Conservation (phyloP, 2,888 invertebrate species). For the Rutpela maculata region DNA sequence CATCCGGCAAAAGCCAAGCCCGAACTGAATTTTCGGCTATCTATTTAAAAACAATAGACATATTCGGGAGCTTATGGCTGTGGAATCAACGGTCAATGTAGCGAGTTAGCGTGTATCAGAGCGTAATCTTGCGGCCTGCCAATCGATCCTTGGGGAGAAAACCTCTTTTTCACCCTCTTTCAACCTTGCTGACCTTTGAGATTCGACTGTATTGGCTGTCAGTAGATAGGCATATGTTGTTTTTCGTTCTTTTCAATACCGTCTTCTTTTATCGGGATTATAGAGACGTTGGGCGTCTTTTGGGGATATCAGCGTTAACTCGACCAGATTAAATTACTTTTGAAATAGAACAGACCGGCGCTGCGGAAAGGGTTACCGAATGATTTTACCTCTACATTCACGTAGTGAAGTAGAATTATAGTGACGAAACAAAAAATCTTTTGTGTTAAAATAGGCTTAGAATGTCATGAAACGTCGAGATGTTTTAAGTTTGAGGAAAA, state of each 20-base stretch:
- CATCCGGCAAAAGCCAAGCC: conserved; percentile 36
- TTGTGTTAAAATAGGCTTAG: too few relatives aligned
- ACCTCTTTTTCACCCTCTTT: conserved; percentile 58
- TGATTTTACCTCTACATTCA: too few relatives aligned
- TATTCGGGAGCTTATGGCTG: conserved; percentile 59
- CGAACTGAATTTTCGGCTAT: conserved; percentile 50
- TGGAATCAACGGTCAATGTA: conserved; percentile 62
- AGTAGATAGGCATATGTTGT: conserved; percentile 26
- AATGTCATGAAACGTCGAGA: too few relatives aligned
- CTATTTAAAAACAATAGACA: conserved; percentile 64
- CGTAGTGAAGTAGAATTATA: too few relatives aligned
- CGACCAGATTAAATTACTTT: neutral
- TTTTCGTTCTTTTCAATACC: conserved; percentile 33
- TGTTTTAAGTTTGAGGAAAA: too few relatives aligned
- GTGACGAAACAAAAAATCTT: too few relatives aligned
- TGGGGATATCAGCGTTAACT: conserved; percentile 2
- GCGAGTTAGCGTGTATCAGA: conserved; percentile 67
- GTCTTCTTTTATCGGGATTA: conserved; percentile 8
- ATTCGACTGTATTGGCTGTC: conserved; percentile 54
- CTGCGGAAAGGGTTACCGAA: neutral
- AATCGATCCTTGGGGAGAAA: conserved; percentile 55
- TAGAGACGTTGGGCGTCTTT: neutral
- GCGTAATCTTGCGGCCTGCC: conserved; percentile 64
- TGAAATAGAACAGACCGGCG: neutral
- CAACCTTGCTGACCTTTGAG: conserved; percentile 60